Evolutionary conservation across 2,797 vertebrate species (phyloP), one percentile per base, ranked within the genome.

Genomic region (Cheirogaleus major): DNA sequence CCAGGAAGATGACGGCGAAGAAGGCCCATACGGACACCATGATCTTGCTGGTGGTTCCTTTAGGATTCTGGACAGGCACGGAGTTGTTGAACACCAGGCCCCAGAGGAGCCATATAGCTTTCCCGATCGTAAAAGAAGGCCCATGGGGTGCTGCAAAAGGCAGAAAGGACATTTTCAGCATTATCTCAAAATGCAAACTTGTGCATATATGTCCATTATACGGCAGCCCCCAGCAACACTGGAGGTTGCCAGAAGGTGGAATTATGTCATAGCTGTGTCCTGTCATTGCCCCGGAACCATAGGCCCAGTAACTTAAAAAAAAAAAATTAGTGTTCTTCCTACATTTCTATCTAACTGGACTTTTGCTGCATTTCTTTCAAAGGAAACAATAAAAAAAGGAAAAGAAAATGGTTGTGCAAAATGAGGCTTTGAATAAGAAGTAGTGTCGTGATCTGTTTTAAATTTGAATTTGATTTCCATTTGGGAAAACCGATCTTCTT

Each of bases 61-160:
- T 99, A 1, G 99, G 99, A 96, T 99, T 99, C 98, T 99, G 99
- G 61, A 99, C 99, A 0, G 99, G 99, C 97, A 99, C 99, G 0
- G 99, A 99, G 98, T 99, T 99, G 99, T 99, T 99, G 98, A 99
- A 99, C 41, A 99, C 99, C 98, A 99, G 98, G 94, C 99, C 99
- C 99, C 99, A 99, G 43, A 99, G 99, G 25, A 99, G 99, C 99
- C 99, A 99, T 32, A 99, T 99, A 0, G 99, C 99, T 98, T 99
- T 99, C 8, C 99, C 99, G 97, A 99, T 99, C 8, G 99, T 99
- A 96, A 99, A 99, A 30, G 99, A 99, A 7, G 99, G 99, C 1
- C 99, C 99, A 0, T 99, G 99, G 35, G 99, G 99, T 97, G 99
- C 99, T 99, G 98, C 4, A 93, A 90, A 38, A 0, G 22, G 67